Base-by-base conservation (phyloP, 2,113 vertebrate genomes). In the Narcine bancroftii region DNA sequence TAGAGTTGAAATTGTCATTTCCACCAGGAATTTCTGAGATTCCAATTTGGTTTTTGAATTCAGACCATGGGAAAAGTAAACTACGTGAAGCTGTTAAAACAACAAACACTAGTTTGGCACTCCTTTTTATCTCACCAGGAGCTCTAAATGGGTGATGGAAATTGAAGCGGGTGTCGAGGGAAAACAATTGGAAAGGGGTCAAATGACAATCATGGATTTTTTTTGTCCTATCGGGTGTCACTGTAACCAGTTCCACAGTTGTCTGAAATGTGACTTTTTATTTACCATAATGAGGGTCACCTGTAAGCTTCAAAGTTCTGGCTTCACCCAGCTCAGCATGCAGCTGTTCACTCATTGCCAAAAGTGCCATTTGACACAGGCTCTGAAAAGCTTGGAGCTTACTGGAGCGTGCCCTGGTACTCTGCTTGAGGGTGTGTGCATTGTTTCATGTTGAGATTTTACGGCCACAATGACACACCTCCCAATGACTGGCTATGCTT, bases 371-470 rank as follows among this genome's bases (percentile, higher is more conserved):
- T 69, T 91, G 63, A 69, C 89, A 71, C 26, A 45, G 36, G 24
- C 89, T 91, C 39, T 91, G 87, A 91, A 91, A 69, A 65, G 87
- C 87, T 24, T 91, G 24, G 63, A 71, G 65, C 3, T 69, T 66
- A 29, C 39, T 91, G 39, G 36, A 91, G 39, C 63, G 45, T 91
- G 87, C 36, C 60, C 36, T 91, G 21, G 63, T 29, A 47, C 89
- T 66, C 56, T 91, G 60, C 42, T 66, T 91, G 9, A 26, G 66
- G 65, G 39, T 91, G 42, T 47, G 13, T 66, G 39, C 60, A 69
- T 69, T 89, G 63, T 69, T 91, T 91, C 69, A 91, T 69, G 21
- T 26, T 89, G 81, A 60, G 81, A 33, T 87, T 87, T 75, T 60
- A 29, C 50, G n/a, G 56, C 50, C 81, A 56, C 81, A 85, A 36